phyloP scores from a whole-genome alignment of 2,888 invertebrate genomes.

The Agrotis puta region DNA sequence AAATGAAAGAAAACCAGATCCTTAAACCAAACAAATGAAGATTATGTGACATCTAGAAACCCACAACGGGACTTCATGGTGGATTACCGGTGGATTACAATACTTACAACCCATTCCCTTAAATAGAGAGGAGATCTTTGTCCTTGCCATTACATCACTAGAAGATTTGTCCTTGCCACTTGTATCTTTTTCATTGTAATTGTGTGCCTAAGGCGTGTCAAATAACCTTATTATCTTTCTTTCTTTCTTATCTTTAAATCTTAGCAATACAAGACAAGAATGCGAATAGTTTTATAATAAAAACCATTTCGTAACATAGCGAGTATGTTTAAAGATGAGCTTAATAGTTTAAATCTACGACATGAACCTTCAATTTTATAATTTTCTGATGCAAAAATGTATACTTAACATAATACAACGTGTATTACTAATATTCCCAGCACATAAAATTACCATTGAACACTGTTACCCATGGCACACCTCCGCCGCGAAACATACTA shows the following conservation, averaged over 20 bases:
- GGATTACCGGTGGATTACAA: not conserved
- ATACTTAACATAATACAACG: not conserved
- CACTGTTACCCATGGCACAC: not conserved
- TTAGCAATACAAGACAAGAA: too few species aligned
- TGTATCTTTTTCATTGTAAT: too few species aligned
- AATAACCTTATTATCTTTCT: too few species aligned
- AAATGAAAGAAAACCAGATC: not conserved
- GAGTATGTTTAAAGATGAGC: not conserved
- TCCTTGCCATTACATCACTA: too few species aligned
- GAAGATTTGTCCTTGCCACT: too few species aligned
- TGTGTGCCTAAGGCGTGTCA: too few species aligned
- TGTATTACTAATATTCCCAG: not conserved
- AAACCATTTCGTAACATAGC: not conserved
- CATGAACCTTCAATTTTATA: not conserved
- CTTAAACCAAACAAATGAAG: not conserved
- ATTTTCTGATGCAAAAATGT: slow-evolving; percentile 6
- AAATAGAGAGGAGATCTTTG: not conserved
- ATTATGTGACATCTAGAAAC: not conserved
- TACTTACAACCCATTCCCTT: not conserved
- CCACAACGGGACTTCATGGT: not conserved
- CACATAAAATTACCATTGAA: slow-evolving; percentile 8
- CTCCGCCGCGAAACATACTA: too few species aligned
- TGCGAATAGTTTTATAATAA: not conserved
- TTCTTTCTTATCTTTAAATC: too few species aligned
- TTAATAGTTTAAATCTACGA: not conserved